Percentiles rank a stretch among this genome's conserved stretches.
These are phyloP conservation scores for Lepisosteus osseus DNA, from an alignment of 2,113 vertebrate species.

Conservation along the genomic window DNA sequence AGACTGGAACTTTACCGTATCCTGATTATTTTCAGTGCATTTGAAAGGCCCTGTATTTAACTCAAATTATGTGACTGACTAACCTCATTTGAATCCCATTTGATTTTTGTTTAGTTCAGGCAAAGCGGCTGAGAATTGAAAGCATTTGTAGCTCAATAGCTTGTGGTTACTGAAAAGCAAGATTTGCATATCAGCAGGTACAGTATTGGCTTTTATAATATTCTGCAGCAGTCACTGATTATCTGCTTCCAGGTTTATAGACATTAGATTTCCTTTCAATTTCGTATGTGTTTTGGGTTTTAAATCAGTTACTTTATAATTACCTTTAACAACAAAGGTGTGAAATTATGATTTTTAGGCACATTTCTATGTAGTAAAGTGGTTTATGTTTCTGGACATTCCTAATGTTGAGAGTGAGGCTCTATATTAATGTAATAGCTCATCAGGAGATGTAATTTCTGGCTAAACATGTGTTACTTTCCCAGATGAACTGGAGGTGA, in stretches of 20 bases:
- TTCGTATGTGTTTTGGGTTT: not conserved
- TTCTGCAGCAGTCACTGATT: not conserved
- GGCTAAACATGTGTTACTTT: too few relatives aligned
- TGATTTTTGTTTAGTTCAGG: not conserved
- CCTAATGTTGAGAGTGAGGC: too few relatives aligned
- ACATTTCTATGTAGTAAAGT: not conserved
- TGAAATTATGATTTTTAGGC: not conserved
- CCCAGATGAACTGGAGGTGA: too few relatives aligned
- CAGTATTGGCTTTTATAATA: not conserved
- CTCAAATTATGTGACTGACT: not conserved
- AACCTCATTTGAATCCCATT: too few relatives aligned
- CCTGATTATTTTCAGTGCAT: too few relatives aligned
- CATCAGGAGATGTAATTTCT: too few relatives aligned
- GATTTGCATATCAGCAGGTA: slow-evolving; percentile 13
- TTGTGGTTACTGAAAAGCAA: slow-evolving; percentile 10
- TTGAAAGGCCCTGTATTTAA: not conserved
- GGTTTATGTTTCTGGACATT: too few relatives aligned
- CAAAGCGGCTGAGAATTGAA: not conserved
- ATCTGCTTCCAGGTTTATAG: not conserved
- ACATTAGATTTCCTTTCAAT: not conserved
- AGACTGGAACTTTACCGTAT: too few relatives aligned
- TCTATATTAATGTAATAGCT: too few relatives aligned
- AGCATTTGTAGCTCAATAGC: not conserved
- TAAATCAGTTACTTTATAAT: not conserved
- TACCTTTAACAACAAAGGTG: not conserved